A percentile compares a stretch with the other conserved stretches of the same genome.
Evolutionary conservation across 64 coral and sea anemone species (phyloP).

Genomic region (Montipora capricornis): DNA sequence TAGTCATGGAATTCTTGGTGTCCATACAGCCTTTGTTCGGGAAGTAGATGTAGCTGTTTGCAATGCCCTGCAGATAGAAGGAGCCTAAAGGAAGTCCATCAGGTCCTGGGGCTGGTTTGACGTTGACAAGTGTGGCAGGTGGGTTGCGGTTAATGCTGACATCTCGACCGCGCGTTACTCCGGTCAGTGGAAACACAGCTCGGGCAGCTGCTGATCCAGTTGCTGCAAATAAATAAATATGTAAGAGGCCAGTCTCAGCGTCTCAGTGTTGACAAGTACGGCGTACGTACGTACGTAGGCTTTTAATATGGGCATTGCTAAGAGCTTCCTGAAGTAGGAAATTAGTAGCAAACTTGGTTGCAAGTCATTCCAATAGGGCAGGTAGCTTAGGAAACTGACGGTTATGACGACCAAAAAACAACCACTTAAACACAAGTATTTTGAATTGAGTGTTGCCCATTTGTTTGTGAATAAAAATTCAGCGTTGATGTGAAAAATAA

Average conservation of each 20-base stretch:
- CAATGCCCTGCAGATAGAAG: constrained; percentile 52
- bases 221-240: constrained; percentile 3
- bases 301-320: too few species aligned
- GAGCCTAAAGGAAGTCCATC: constrained; percentile 58
- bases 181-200: constrained; percentile 74
- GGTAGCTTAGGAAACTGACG: too few species aligned
- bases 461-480: too few species aligned
- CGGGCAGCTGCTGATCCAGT: constrained; percentile 52
- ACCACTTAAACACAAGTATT: too few species aligned
- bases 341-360: too few species aligned
- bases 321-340: too few species aligned
- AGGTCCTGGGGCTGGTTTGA: constrained; percentile 65
- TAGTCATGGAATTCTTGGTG: constrained; percentile 72
- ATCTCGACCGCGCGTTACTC: constrained; percentile 49
- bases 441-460: too few species aligned
- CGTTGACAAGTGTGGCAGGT: constrained; percentile 56
- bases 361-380: too few species aligned
- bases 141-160: constrained; percentile 46
- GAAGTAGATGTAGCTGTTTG: constrained; percentile 77
- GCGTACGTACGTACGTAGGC: too few species aligned
- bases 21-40: constrained; percentile 70
- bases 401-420: too few species aligned
- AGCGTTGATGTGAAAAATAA: too few species aligned
- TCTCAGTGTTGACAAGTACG: neutral
- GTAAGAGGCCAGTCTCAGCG: neutral